Evolutionary conservation across 2,797 vertebrate genomes (phyloP), one percentile per base, ranked within the genome.

Genomic region (Dipus sagitta): DNA sequence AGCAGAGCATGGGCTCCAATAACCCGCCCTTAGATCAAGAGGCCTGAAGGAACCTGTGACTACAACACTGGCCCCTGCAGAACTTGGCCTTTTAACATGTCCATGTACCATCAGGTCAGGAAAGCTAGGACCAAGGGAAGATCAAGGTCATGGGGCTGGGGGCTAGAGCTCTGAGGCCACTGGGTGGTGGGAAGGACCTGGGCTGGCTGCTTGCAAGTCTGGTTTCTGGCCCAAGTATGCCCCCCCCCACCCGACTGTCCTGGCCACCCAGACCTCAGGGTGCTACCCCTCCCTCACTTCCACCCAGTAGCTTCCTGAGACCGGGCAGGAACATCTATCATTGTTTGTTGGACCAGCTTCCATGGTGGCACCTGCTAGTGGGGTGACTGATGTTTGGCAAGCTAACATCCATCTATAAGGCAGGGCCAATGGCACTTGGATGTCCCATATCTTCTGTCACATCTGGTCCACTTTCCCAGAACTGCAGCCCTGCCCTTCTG

Each of bases 191-290:
- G n/a, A 20, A 23, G 28, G 21, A 21, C 52, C 52, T 62, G 76
- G 11, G 34, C 62, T 65, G 28, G 76, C 42, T 0, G 2, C 32
- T 14, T 42, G n/a, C 34, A 10, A 3, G 62, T 54, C 6, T 15
- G 5, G 24, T 11, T 15, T 12, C 26, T 32, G 1, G 2, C 20
- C 58, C 14, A 6, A 32, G 11, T 47, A 64, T 58, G 54, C 14
- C 62, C n/a, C 3, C 30, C 32, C 18, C 3, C 38, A 3, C 38
- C 38, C 38, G 82, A 71, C 42, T 64, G 18, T 54, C 38, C 21
- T 60, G 0, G 14, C 24, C 58, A 10, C 0, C 0, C 2, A 80
- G 68, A 68, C n/a, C 54, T 10, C 11, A 11, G 28, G 21, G 23
- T 62, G 67, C 28, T 13, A 28, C 13, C 54, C 34, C 30, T 24